phyloP scores from a whole-genome alignment of 2,888 invertebrate genomes.

The Phanerotoma sp. region DNA sequence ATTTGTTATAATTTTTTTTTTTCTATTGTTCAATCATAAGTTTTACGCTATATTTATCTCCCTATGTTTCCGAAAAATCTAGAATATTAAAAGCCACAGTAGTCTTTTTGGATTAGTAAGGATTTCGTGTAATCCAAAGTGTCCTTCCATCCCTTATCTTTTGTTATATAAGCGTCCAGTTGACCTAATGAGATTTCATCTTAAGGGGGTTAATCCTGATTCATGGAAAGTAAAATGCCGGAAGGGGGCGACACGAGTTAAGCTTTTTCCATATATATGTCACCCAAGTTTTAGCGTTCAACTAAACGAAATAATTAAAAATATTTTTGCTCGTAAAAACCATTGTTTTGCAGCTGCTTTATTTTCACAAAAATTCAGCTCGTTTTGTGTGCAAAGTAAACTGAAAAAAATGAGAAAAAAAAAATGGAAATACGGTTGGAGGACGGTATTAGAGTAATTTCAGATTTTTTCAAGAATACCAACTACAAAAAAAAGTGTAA shows the following conservation, averaged over 20 bases:
- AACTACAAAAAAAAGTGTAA: no score
- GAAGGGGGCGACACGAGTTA: not conserved
- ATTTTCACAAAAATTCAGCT: no score
- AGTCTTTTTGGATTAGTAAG: constrained; percentile 30
- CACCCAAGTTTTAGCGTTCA: not conserved
- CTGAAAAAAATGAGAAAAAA: no score
- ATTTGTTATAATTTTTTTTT: no score
- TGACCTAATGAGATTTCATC: constrained; percentile 34
- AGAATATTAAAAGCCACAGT: constrained; percentile 29
- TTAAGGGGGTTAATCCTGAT: constrained; percentile 31
- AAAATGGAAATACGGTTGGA: no score
- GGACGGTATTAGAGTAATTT: no score
- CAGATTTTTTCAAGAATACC: no score
- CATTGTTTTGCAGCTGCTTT: not conserved
- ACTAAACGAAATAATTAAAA: constrained; percentile 1
- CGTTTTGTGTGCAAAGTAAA: no score
- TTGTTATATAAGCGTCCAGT: constrained; percentile 29
- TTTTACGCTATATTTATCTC: no score
- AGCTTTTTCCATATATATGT: not conserved
- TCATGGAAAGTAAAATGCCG: constrained; percentile 25
- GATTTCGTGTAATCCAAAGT: constrained; percentile 31
- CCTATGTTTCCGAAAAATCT: no score
- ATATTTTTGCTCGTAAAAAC: not conserved
- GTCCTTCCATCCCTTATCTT: constrained; percentile 30
- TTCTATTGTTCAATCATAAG: no score